Percentiles rank a stretch among this genome's conserved stretches.
Evolutionary conservation across 2,888 invertebrate genomes (phyloP).

Genomic region (Chrysomela aeneicollis): DNA sequence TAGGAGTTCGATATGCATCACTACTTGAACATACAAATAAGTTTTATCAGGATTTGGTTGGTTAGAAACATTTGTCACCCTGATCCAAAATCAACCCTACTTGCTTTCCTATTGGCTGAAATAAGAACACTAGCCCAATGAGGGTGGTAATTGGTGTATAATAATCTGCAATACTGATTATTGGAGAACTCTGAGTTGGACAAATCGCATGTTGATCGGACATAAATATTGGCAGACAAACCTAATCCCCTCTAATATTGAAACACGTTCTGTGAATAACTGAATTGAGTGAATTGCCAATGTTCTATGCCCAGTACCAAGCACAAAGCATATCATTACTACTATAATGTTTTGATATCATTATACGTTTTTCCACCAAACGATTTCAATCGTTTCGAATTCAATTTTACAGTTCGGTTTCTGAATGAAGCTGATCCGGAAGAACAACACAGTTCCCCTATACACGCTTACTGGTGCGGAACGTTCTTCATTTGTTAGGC

Average conservation of each 20-base stretch:
- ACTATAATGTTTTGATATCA: constrained; percentile 1
- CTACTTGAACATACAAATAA: too few relatives aligned
- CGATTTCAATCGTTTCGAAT: constrained; percentile 6
- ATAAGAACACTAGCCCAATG: too few relatives aligned
- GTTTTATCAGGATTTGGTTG: too few relatives aligned
- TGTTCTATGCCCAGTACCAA: neutral
- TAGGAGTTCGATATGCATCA: too few relatives aligned
- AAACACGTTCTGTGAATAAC: neutral
- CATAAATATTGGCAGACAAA: neutral
- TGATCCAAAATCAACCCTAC: too few relatives aligned
- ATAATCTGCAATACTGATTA: too few relatives aligned
- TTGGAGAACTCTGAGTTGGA: too few relatives aligned
- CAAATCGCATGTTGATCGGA: neutral
- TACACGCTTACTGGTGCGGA: neutral
- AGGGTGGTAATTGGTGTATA: too few relatives aligned
- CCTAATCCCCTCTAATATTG: neutral
- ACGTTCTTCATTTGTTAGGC: neutral
- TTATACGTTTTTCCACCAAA: neutral
- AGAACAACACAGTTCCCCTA: constrained; percentile 15
- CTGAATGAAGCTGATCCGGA: constrained; percentile 16
- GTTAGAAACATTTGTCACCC: too few relatives aligned
- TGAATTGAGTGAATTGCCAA: neutral
- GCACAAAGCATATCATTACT: neutral
- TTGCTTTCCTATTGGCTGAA: too few relatives aligned
- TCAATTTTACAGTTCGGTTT: constrained; percentile 16